Evolutionary conservation across 2,797 vertebrate species (phyloP).

Genomic region (Eospalax fontanierii): DNA sequence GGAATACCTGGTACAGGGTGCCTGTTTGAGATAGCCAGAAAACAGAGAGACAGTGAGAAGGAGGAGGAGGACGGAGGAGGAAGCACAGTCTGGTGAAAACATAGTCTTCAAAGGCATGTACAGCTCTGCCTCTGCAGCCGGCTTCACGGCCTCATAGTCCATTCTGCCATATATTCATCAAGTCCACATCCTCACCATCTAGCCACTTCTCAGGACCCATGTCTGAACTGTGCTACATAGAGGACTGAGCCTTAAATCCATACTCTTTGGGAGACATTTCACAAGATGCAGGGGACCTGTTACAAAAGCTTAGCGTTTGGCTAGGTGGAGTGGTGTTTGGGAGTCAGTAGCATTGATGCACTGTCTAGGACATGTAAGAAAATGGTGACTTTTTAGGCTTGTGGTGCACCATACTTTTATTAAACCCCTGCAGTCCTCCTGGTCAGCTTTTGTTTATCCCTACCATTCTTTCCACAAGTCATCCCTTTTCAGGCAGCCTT

Average conservation of each 20-base stretch:
- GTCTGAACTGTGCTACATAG: neutral
- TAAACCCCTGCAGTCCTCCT: neutral
- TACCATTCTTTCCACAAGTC: neutral
- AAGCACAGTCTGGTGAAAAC: neutral
- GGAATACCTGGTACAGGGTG: neutral
- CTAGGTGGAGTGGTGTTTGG: neutral
- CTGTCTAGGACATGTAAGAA: neutral
- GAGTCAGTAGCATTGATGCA: neutral
- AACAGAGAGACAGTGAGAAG: neutral
- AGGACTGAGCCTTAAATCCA: neutral
- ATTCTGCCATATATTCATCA: neutral
- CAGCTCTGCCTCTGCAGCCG: too few species aligned
- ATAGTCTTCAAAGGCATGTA: neutral
- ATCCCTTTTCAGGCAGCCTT: fast-evolving
- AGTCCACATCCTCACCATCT: neutral
- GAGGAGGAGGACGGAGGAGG: too few species aligned
- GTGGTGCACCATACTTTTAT: neutral
- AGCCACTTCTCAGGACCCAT: neutral
- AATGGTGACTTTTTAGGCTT: neutral
- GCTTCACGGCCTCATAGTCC: neutral
- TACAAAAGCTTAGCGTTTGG: neutral
- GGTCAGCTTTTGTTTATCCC: neutral
- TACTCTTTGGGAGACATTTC: neutral
- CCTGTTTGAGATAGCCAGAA: neutral
- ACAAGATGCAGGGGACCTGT: neutral